Conservation (phyloP, 1,140 invertebrate species). For the Gryon sp. region DNA sequence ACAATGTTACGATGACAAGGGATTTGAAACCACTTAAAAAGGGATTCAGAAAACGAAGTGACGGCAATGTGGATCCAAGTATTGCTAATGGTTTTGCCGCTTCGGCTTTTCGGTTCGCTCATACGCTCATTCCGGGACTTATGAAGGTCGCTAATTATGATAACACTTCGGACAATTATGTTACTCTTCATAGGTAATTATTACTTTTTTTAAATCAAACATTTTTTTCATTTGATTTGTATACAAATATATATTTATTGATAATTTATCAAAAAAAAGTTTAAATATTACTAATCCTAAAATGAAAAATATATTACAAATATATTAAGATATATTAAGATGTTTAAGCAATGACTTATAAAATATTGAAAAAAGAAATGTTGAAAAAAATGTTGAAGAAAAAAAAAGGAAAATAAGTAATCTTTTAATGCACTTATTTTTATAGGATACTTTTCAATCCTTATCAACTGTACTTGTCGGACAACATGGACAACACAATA, state of each 20-base stretch:
- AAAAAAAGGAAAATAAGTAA: too few relatives aligned
- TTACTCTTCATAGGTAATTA: slow-evolving; percentile 83
- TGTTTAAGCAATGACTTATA: too few relatives aligned
- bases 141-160: slow-evolving; percentile 83
- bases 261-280: too few relatives aligned
- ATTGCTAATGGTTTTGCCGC: slow-evolving; percentile 95
- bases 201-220: neutral
- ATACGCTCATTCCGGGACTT: slow-evolving; percentile 88
- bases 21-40: slow-evolving; percentile 82
- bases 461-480: slow-evolving; percentile 84
- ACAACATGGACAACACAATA: slow-evolving; percentile 82
- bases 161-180: slow-evolving; percentile 82
- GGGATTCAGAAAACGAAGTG: slow-evolving; percentile 84
- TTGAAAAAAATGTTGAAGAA: too few relatives aligned
- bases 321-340: too few relatives aligned
- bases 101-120: slow-evolving; percentile 94
- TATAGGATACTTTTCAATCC: slow-evolving; percentile 89
- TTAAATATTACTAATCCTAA: too few relatives aligned
- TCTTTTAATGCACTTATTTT: neutral
- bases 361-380: too few relatives aligned
- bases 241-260: too few relatives aligned
- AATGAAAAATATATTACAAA: too few relatives aligned
- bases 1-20: slow-evolving; percentile 78
- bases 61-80: slow-evolving; percentile 84
- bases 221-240: too few relatives aligned